These are phyloP conservation scores for Anseranas semipalmata DNA, from an alignment of 2,113 vertebrate genomes.

Conservation along the genomic window DNA sequence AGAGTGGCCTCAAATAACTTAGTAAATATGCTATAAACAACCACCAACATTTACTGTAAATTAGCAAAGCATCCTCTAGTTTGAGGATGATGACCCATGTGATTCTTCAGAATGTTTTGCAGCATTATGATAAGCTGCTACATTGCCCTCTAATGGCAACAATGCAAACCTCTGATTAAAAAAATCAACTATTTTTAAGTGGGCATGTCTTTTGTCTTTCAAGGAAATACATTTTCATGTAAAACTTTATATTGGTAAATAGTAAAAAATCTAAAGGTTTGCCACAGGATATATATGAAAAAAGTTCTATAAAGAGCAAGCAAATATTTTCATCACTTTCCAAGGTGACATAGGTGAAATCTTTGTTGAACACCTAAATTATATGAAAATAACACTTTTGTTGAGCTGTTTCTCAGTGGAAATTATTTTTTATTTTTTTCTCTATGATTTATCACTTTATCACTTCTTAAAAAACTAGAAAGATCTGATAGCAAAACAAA, in stretches of 20 bases:
- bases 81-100: background rate
- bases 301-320: background rate
- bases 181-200: background rate
- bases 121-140: background rate
- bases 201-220: background rate
- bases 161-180: background rate
- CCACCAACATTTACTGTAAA: background rate
- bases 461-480: background rate
- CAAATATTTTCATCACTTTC: background rate
- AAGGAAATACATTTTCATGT: background rate
- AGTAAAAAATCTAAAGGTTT: background rate
- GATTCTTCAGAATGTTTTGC: background rate
- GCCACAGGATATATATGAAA: background rate
- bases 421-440: background rate
- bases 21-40: background rate
- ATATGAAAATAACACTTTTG: background rate
- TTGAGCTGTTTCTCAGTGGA: background rate
- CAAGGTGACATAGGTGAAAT: background rate
- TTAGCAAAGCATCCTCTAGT: background rate
- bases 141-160: slow-evolving; percentile 64
- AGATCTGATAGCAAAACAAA: background rate
- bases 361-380: background rate
- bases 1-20: background rate
- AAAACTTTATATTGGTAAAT: background rate
- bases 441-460: background rate